phyloP scores from a whole-genome alignment of 2,888 invertebrate genomes.

The Campaea margaritaria region DNA sequence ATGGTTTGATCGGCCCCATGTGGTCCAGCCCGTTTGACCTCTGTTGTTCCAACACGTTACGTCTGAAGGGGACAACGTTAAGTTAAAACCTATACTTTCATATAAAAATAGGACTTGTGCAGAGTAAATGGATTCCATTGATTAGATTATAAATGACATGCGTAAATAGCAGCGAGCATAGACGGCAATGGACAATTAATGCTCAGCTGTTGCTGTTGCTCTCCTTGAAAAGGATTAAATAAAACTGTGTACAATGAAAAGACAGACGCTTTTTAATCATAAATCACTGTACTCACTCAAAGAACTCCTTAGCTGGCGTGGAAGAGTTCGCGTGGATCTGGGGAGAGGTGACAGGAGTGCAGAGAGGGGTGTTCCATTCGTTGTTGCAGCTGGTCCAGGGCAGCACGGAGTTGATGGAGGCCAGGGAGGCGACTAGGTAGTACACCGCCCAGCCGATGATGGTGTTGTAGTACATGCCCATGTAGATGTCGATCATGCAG shows the following conservation, averaged over 20 bases:
- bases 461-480: constrained; percentile 99
- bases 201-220: too few species aligned
- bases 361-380: constrained; percentile 93
- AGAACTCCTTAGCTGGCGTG: constrained; percentile 95
- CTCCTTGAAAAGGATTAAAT: too few species aligned
- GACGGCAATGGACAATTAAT: too few species aligned
- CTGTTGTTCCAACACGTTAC: constrained; percentile 94
- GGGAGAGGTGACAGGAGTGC: constrained; percentile 87
- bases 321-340: constrained; percentile 85
- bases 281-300: constrained; percentile 88
- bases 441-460: constrained; percentile 98
- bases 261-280: not conserved
- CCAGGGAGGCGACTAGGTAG: constrained; percentile 93
- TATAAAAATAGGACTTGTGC: too few species aligned
- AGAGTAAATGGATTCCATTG: too few species aligned
- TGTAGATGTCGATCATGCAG: constrained; percentile 97
- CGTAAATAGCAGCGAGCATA: too few species aligned
- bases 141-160: too few species aligned
- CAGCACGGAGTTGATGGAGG: constrained; percentile 91
- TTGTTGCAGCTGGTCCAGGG: constrained; percentile 96
- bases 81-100: too few species aligned
- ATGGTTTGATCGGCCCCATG: constrained; percentile 95
- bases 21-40: constrained; percentile 92
- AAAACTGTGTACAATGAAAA: too few species aligned
- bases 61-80: constrained; percentile 80